Conservation (phyloP, 23 tunicate genomes). For the Aplidium turbinatum region DNA sequence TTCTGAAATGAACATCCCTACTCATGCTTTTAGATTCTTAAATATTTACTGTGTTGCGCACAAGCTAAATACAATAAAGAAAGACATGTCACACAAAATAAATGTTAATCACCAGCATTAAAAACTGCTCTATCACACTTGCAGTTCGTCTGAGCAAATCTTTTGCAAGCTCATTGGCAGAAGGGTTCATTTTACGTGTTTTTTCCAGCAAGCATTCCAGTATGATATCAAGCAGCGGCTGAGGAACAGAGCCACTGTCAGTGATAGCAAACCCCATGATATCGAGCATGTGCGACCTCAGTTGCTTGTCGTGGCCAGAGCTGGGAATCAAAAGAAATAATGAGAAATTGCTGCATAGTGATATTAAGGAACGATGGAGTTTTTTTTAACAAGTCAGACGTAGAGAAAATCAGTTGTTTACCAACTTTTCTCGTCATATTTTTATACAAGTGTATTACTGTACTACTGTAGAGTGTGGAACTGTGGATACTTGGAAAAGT, state of each 20-base stretch:
- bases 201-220: constrained; percentile 80
- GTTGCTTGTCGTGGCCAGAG: constrained; percentile 68
- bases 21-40: too few relatives aligned
- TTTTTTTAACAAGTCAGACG: neutral
- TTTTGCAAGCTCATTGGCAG: constrained; percentile 78
- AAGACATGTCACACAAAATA: neutral
- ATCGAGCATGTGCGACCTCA: constrained; percentile 75
- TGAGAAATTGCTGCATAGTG: too few relatives aligned
- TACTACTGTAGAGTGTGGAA: too few relatives aligned
- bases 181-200: constrained; percentile 73
- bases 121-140: constrained; percentile 39
- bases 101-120: constrained; percentile 52
- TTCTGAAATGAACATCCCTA: too few relatives aligned
- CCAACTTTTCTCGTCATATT: too few relatives aligned
- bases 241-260: constrained; percentile 59
- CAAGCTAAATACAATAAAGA: neutral
- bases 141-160: constrained; percentile 68
- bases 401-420: too few relatives aligned
- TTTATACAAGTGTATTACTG: too few relatives aligned
- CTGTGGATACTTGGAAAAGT: too few relatives aligned
- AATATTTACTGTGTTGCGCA: neutral
- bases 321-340: constrained; percentile 39
- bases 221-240: constrained; percentile 61
- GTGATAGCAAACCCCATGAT: constrained; percentile 79
- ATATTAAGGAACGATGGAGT: neutral